A percentile compares a stretch with the other conserved stretches of the same genome.
phyloP scores from a whole-genome alignment of 2,113 vertebrate genomes.

The Trochalopteron elliotii region DNA sequence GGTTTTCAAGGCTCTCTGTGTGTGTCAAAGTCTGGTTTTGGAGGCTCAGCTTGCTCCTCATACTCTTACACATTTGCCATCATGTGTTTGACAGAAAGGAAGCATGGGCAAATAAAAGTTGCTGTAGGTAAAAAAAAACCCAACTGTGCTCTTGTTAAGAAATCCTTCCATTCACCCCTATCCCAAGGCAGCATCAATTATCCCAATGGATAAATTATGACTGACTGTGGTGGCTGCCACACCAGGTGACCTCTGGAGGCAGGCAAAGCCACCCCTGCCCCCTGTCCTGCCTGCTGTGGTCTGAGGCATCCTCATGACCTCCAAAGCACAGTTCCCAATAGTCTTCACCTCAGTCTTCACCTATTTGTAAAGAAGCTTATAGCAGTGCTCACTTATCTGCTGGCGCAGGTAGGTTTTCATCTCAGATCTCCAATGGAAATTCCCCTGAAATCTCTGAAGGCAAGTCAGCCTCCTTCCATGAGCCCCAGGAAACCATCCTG shows the following conservation, averaged over 20 bases:
- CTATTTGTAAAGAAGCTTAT: neutral
- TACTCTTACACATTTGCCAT: neutral
- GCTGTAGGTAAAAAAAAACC: constrained; percentile 21
- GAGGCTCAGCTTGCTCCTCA: neutral
- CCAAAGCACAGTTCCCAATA: neutral
- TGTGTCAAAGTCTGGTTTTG: neutral
- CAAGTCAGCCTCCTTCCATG: neutral
- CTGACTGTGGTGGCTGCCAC: neutral
- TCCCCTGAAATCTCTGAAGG: neutral
- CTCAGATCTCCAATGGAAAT: neutral
- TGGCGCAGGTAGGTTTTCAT: neutral
- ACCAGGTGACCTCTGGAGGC: neutral
- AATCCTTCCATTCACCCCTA: neutral
- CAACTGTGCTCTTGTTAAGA: neutral
- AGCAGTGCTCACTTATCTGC: neutral
- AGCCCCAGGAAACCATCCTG: neutral
- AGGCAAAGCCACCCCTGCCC: neutral
- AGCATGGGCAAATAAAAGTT: constrained; percentile 17
- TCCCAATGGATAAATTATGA: neutral
- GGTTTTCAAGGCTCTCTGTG: neutral
- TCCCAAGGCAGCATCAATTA: neutral
- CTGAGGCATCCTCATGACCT: neutral
- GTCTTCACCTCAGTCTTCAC: neutral
- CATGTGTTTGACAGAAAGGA: constrained; percentile 1
- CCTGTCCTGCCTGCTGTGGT: neutral